phyloP scores from a whole-genome alignment of 2,888 invertebrate genomes.

The Dolomedes plantarius region DNA sequence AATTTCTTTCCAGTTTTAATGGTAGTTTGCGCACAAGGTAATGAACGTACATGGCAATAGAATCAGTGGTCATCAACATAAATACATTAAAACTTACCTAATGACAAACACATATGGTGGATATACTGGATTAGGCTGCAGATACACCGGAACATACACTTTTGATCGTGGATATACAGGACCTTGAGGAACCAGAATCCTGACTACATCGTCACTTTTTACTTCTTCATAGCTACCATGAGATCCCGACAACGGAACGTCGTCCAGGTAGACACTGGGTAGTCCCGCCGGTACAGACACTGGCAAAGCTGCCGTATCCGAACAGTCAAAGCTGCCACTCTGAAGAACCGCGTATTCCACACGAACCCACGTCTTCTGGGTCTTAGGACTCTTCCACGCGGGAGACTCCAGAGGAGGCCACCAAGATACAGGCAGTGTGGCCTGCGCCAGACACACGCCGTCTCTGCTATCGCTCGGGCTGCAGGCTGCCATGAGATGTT shows the following conservation, averaged over 20 bases:
- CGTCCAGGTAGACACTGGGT: constrained; percentile 78
- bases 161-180: constrained; percentile 92
- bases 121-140: constrained; percentile 78
- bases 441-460: constrained; percentile 92
- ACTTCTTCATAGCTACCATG: constrained; percentile 87
- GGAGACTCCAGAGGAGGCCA: constrained; percentile 80
- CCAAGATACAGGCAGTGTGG: constrained; percentile 92
- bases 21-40: too few relatives aligned
- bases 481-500: constrained; percentile 89
- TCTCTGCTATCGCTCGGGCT: constrained; percentile 91
- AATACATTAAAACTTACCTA: constrained; percentile 83
- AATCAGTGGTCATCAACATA: too few relatives aligned
- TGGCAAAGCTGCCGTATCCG: constrained; percentile 77
- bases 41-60: too few relatives aligned
- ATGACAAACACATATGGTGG: constrained; percentile 85
- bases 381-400: constrained; percentile 71
- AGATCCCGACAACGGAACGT: constrained; percentile 85
- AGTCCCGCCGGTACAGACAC: constrained; percentile 84
- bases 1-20: too few relatives aligned
- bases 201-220: constrained; percentile 88
- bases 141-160: constrained; percentile 92
- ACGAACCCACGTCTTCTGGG: constrained; percentile 80
- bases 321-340: constrained; percentile 69
- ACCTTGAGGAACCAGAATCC: constrained; percentile 90
- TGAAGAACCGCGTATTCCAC: constrained; percentile 89